Conservation (phyloP, 2,113 vertebrate genomes). For the Trematomus loennbergii region DNA sequence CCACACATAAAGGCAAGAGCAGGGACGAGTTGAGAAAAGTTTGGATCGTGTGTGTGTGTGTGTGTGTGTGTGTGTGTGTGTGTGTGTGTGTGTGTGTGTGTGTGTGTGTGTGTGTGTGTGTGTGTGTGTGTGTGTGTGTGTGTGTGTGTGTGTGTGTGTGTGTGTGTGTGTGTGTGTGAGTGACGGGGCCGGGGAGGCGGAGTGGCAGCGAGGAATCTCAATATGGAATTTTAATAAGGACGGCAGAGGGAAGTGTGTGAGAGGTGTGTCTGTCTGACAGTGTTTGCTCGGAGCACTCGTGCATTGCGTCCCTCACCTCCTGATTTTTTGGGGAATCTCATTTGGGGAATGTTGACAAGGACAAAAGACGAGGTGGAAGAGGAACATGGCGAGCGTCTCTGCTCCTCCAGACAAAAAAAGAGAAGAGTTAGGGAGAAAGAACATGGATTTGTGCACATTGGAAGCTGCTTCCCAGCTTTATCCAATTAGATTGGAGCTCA, state of each 20-base stretch:
- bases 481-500: slow-evolving; percentile 83
- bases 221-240: slow-evolving; percentile 85
- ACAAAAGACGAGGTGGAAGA: slow-evolving; percentile 72
- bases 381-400: slow-evolving; percentile 37
- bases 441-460: slow-evolving; percentile 65
- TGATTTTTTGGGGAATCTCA: slow-evolving; percentile 79
- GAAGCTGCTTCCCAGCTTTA: slow-evolving; percentile 82
- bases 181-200: slow-evolving; percentile 80
- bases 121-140: too few relatives aligned
- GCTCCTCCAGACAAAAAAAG: background rate
- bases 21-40: slow-evolving; percentile 81
- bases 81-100: slow-evolving; percentile 15
- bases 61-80: slow-evolving; percentile 42
- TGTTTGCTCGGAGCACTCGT: slow-evolving; percentile 72
- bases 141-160: slow-evolving; percentile 57
- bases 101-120: slow-evolving; percentile 60
- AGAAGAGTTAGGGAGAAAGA: slow-evolving; percentile 15
- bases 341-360: slow-evolving; percentile 81
- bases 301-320: slow-evolving; percentile 73
- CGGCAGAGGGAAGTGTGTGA: slow-evolving; percentile 72
- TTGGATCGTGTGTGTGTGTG: slow-evolving; percentile 72
- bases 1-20: slow-evolving; percentile 79
- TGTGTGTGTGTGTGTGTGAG: slow-evolving; percentile 75
- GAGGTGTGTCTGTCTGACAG: slow-evolving; percentile 81
- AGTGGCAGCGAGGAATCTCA: slow-evolving; percentile 82